Evolutionary conservation across 2,113 vertebrate genomes (phyloP), one percentile per base, ranked within the genome.

Genomic region (Phainopepla nitens): DNA sequence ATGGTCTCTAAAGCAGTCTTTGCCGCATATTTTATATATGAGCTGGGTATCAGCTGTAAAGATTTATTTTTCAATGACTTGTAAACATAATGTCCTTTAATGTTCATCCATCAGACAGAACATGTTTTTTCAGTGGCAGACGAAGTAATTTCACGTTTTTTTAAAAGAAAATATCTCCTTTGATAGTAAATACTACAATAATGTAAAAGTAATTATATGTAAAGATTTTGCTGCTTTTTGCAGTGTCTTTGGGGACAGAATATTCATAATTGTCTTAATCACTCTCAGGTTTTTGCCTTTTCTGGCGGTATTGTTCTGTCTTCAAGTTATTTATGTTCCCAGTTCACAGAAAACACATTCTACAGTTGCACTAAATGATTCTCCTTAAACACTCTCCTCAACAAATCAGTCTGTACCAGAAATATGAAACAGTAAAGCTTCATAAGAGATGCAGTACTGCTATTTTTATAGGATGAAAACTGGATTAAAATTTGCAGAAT

Each of bases 401-500:
- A 66, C 50, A 68, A 57, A 51, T 82, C 73, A 41, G 28, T 64
- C 65, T 79, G 41, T 49, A 85, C 11, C 7, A 72, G 65, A 28
- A 72, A 44, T 28, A 53, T 53, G 93, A 91, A 94, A 79, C 22
- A 85, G 57, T 44, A 87, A 82, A 93, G 20, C 47, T 56, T 91
- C 53, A 9, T 71, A 84, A 78, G 44, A 72, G 45, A 75, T 79
- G 45, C 91, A 85, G n/a, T 61, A 42, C 50, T 76, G 41, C 90
- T 93, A 71, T 90, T 90, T 97, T 91, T 90, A 53, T 61, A 76
- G 69, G 36, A 90, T 76, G 41, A 25, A 82, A 94, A 93, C 61
- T 57, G 78, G 57, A 95, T 90, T 93, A 88, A 95, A 94, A 96
- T 93, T 90, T 1, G 0, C 71, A 31, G n/a, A 87, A 53, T 91